Base-by-base conservation (phyloP, 1,140 invertebrate species). In the Oscheius sp. region DNA sequence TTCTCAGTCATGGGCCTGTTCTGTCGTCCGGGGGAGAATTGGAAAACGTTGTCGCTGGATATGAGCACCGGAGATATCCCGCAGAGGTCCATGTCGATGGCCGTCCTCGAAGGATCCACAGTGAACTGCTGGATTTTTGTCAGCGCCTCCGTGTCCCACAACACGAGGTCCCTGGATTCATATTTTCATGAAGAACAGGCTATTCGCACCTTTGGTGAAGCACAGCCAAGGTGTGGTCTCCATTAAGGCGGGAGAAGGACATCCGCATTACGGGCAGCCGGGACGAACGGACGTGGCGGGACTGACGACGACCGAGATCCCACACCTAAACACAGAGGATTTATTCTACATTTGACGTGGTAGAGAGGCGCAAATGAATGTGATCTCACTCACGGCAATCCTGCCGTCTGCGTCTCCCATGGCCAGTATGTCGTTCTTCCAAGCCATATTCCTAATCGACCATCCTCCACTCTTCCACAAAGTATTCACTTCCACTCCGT, bases 401-500 rank as follows among this genome's bases (percentile, higher is more conserved):
- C 80, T 70, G 7, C 83, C 83, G 10, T 80, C 75, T 3, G 74
- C 67, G 64, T 83, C 83, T 2, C 82, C 83, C 46, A 84, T 78
- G 20, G 81, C 83, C 29, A 83, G 73, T 34, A 83, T 58, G 68
- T 83, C 83, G 36, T 84, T 82, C 49, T 83, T 84, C 82, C 82
- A 83, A 18, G 79, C 76, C 80, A 83, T 78, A 35, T 79, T 80
- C 28, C 77, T 45, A 20, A 83, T 78, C 38, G 62, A 66, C 13
- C 65, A 69, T 3, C 80, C 71, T 1, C 79, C 79, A 18, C 63
- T 73, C 64, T 79, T 79, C 81, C 82, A 83, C 74, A 82, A n/a
- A 1, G 83, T 84, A 55, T 80, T 84, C 31, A 83, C 82, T 66
- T 82, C 78, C 59, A 84, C 84, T 15, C 82, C 82, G 68, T 83